Conservation (phyloP, 2,888 invertebrate genomes). For the Cenopis cana region DNA sequence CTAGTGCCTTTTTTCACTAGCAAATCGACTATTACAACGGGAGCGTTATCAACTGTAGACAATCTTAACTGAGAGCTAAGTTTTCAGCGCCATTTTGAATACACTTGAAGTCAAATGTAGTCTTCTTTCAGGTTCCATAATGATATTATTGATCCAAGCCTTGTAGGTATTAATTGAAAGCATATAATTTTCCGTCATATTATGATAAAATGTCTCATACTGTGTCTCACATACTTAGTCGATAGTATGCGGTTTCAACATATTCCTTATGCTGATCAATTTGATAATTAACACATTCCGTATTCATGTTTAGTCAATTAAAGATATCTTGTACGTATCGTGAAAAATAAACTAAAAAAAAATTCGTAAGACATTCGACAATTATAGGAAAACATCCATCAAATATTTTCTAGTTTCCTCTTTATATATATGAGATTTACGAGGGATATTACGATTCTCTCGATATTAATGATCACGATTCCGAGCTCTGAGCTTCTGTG, state of each 20-base stretch:
- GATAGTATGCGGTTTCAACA: background rate
- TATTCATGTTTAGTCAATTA: background rate
- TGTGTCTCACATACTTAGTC: background rate
- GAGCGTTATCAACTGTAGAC: slow-evolving; percentile 71
- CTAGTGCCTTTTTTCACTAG: slow-evolving; percentile 75
- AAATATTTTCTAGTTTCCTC: background rate
- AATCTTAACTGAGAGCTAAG: slow-evolving; percentile 58
- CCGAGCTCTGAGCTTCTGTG: slow-evolving; percentile 6
- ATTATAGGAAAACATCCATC: background rate
- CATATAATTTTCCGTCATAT: background rate
- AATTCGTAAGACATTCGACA: background rate
- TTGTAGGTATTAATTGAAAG: background rate
- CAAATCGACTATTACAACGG: slow-evolving; percentile 75
- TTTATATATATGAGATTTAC: slow-evolving; percentile 44
- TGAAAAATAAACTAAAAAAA: no score
- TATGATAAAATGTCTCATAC: no score
- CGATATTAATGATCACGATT: slow-evolving; percentile 48
- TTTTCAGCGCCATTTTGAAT: slow-evolving; percentile 53
- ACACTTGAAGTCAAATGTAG: slow-evolving; percentile 33
- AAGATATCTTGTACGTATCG: background rate
- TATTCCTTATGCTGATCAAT: background rate
- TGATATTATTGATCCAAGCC: no score
- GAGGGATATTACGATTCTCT: slow-evolving; percentile 49
- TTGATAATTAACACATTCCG: no score
- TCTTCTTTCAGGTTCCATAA: slow-evolving; percentile 5